Percentiles rank a stretch among this genome's conserved stretches.
Conservation (phyloP, 2,888 invertebrate genomes). For the Alloplasta piceator region DNA sequence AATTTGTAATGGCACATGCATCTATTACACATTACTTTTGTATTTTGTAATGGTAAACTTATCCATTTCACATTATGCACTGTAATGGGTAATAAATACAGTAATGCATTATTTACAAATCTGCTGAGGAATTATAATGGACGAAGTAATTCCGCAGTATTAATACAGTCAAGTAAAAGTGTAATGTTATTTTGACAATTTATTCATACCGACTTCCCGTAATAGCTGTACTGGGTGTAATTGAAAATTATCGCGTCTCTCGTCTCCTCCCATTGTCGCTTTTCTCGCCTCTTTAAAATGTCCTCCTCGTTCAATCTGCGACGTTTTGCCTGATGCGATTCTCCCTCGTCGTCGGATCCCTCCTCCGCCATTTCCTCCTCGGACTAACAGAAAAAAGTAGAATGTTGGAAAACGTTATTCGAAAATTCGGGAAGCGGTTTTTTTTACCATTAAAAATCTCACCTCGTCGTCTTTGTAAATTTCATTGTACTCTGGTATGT, state of each 20-base stretch:
- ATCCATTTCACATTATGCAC: too few species aligned
- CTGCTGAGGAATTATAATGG: too few species aligned
- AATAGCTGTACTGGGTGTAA: constrained; percentile 95
- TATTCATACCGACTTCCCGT: constrained; percentile 88
- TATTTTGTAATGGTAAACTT: too few species aligned
- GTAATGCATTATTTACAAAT: too few species aligned
- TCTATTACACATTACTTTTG: too few species aligned
- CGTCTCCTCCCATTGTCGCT: constrained; percentile 92
- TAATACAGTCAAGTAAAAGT: constrained; percentile 64
- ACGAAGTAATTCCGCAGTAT: too few species aligned
- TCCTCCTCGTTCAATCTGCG: constrained; percentile 86
- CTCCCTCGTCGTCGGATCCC: constrained; percentile 81
- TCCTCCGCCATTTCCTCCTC: constrained; percentile 82
- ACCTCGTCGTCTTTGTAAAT: constrained; percentile 90
- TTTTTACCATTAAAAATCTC: constrained; percentile 50
- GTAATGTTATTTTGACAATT: neutral
- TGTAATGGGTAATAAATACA: too few species aligned
- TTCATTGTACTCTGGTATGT: constrained; percentile 94
- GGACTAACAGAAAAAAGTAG: constrained; percentile 69
- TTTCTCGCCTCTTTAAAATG: constrained; percentile 87
- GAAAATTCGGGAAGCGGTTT: constrained; percentile 39
- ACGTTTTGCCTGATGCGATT: constrained; percentile 85
- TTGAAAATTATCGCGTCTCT: constrained; percentile 93
- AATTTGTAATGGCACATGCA: too few species aligned
- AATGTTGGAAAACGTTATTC: constrained; percentile 10